Conservation (phyloP, 2,113 vertebrate species). For the Rafetus swinhoei region DNA sequence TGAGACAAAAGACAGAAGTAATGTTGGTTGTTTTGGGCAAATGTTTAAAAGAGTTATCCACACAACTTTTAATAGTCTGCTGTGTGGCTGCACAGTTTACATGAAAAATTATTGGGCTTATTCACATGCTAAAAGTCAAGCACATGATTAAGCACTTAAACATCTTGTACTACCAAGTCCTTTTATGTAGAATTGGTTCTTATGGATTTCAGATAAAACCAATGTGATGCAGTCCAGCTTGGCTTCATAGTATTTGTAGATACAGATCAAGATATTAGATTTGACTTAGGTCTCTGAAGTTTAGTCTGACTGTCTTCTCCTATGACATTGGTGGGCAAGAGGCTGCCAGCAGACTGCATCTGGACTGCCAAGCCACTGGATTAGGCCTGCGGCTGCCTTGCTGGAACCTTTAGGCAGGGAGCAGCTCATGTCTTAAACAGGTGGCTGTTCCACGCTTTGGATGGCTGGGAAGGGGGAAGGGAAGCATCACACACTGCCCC, state of each 20-base stretch:
- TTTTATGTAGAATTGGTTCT: not conserved
- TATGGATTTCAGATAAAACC: not conserved
- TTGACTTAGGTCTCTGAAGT: not conserved
- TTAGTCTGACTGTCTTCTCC: too few species aligned
- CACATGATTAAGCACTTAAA: not conserved
- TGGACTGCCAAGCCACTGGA: too few species aligned
- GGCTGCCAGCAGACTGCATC: too few species aligned
- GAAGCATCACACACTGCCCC: too few species aligned
- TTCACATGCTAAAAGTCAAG: not conserved
- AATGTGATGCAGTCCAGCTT: not conserved
- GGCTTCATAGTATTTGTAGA: not conserved
- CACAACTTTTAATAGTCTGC: too few species aligned
- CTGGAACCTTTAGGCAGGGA: too few species aligned
- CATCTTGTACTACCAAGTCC: rapidly evolving
- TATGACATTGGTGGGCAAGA: too few species aligned
- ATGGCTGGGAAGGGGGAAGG: too few species aligned
- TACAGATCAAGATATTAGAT: not conserved
- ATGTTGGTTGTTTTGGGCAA: not conserved
- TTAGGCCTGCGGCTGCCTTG: too few species aligned
- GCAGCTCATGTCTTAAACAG: too few species aligned
- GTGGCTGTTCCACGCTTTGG: too few species aligned
- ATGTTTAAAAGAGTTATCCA: not conserved
- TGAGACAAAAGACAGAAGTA: not conserved
- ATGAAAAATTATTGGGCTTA: not conserved
- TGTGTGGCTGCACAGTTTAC: not conserved